A percentile compares a stretch with the other conserved stretches of the same genome.
Conservation (phyloP, 2,888 invertebrate genomes). For the Epirrita christyi region DNA sequence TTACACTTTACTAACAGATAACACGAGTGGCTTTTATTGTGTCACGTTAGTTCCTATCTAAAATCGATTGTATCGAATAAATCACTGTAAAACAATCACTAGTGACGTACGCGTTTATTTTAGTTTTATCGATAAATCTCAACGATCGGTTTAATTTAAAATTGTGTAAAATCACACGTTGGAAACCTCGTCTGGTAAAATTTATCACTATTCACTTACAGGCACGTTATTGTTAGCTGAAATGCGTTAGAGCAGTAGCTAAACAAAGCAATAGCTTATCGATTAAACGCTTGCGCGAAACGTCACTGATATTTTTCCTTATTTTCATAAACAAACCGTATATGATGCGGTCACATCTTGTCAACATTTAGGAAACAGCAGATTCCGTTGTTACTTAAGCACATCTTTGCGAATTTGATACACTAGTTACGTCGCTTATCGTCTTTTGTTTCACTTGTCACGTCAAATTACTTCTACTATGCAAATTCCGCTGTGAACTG, state of each 20-base stretch:
- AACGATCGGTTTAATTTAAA: conserved; percentile 21
- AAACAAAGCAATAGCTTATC: conserved; percentile 59
- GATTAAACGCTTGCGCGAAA: conserved; percentile 53
- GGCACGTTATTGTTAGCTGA: conserved; percentile 59
- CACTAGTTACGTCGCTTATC: conserved; percentile 21
- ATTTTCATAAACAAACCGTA: conserved; percentile 12
- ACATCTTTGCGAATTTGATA: conserved; percentile 9
- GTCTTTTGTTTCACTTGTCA: conserved; percentile 23
- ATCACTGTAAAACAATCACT: conserved; percentile 27
- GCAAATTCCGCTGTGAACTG: conserved; percentile 20
- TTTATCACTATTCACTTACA: conserved; percentile 10
- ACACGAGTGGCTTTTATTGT: conserved; percentile 8
- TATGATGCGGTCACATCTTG: conserved; percentile 23
- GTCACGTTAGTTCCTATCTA: conserved; percentile 16
- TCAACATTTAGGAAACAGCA: conserved; percentile 7
- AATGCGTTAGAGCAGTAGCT: conserved; percentile 58
- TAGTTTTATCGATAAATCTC: conserved; percentile 35
- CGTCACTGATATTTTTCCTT: conserved; percentile 29
- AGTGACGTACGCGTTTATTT: conserved; percentile 26
- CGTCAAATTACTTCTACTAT: conserved; percentile 23
- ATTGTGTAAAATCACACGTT: conserved; percentile 7
- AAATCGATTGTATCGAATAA: conserved; percentile 20
- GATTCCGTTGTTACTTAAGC: background rate
- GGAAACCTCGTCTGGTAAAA: background rate
- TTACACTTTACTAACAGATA: conserved; percentile 10